A percentile compares a stretch with the other conserved stretches of the same genome.
Evolutionary conservation across 53 echinoderm and acorn worm genomes (phyloP).

Genomic region (Stichopus horrens): DNA sequence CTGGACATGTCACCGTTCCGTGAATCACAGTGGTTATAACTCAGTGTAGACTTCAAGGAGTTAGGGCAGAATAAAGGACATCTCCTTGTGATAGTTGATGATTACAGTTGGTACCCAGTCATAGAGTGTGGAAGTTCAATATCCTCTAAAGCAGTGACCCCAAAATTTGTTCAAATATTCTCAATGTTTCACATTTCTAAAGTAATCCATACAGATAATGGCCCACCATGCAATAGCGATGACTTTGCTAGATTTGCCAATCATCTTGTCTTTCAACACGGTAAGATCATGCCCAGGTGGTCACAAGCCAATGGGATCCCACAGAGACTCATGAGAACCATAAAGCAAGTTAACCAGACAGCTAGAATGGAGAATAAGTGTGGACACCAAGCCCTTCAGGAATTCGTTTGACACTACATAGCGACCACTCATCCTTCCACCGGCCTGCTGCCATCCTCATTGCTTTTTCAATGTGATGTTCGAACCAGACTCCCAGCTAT

Average conservation of each 20-base stretch:
- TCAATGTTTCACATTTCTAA: conserved; percentile 62
- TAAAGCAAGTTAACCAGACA: conserved; percentile 29
- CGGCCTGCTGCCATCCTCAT: conserved; percentile 54
- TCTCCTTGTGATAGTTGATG: conserved; percentile 13
- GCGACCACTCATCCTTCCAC: conserved; percentile 68
- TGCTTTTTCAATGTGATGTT: conserved; percentile 47
- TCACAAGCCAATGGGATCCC: conserved; percentile 67
- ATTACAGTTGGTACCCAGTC: too few relatives aligned
- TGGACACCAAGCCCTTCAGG: conserved; percentile 60
- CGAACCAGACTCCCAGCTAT: neutral
- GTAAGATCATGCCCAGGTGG: conserved; percentile 60
- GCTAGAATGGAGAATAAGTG: conserved; percentile 47
- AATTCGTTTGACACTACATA: conserved; percentile 61
- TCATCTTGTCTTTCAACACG: conserved; percentile 60
- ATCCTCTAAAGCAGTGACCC: conserved; percentile 59
- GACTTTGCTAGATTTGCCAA: conserved; percentile 55
- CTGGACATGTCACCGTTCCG: conserved; percentile 60
- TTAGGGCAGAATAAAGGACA: conserved; percentile 60
- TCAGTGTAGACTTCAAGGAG: conserved; percentile 75
- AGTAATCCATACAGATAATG: conserved; percentile 65
- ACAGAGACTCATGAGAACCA: conserved; percentile 56
- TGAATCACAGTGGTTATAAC: conserved; percentile 53
- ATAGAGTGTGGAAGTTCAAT: conserved; percentile 47
- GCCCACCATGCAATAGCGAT: conserved; percentile 65
- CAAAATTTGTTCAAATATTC: conserved; percentile 66